Percentiles rank a stretch among this genome's conserved stretches.
Conservation (phyloP, 2,113 vertebrate species). For the Hippocampus zosterae region DNA sequence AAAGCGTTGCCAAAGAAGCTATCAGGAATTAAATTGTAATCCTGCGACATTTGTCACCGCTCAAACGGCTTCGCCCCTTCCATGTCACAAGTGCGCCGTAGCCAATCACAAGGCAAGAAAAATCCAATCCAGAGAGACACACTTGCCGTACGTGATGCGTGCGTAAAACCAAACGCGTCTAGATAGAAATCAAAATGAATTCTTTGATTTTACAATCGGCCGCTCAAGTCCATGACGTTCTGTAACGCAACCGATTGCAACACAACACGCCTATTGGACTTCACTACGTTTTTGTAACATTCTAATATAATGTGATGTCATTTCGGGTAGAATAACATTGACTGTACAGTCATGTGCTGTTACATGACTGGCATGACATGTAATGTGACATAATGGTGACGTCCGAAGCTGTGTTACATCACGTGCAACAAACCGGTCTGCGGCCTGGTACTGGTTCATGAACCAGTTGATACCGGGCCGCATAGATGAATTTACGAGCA, state of each 20-base stretch:
- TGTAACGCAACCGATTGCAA: too few species aligned
- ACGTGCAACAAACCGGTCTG: too few species aligned
- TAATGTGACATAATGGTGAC: not conserved
- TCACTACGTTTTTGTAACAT: too few species aligned
- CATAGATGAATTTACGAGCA: too few species aligned
- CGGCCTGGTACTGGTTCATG: too few species aligned
- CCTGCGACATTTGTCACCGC: constrained; percentile 65
- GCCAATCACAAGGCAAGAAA: not conserved
- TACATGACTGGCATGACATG: not conserved
- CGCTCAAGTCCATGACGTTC: not conserved
- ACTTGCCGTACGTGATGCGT: not conserved
- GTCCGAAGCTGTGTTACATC: too few species aligned
- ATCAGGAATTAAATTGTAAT: constrained; percentile 62
- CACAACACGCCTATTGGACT: too few species aligned
- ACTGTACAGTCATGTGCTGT: not conserved
- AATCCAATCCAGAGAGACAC: not conserved
- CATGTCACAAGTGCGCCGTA: not conserved
- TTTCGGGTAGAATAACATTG: not conserved
- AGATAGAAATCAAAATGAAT: not conserved
- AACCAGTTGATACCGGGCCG: too few species aligned
- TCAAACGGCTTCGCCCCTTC: constrained; percentile 40
- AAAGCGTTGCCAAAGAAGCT: constrained; percentile 64
- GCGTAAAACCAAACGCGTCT: not conserved
- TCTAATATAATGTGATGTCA: too few species aligned
- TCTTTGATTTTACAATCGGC: not conserved